phyloP scores from a whole-genome alignment of 2,797 vertebrate genomes.

The Gambusia yucatana region DNA sequence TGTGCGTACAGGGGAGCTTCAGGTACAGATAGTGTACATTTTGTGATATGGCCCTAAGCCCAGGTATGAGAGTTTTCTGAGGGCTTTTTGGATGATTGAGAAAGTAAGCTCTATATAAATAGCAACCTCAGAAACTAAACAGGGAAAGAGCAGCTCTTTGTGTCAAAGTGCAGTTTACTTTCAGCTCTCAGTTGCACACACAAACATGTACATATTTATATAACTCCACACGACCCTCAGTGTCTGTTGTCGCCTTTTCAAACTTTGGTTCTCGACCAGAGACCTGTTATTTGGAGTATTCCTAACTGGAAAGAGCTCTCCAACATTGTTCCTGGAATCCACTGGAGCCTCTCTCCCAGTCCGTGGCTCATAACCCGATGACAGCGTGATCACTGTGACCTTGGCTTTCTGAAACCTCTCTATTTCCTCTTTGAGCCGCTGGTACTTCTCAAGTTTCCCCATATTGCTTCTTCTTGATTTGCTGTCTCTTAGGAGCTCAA shows the following conservation, averaged over 20 bases:
- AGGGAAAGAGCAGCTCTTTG: constrained; percentile 8
- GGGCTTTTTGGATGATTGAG: constrained; percentile 21
- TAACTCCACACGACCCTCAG: background rate
- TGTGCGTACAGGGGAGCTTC: constrained; percentile 1
- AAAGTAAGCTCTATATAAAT: constrained; percentile 33
- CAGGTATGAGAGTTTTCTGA: constrained; percentile 41
- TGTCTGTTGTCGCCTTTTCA: background rate
- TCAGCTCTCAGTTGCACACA: background rate
- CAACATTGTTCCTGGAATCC: background rate
- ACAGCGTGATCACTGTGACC: background rate
- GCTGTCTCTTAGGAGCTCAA: background rate
- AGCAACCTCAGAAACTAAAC: constrained; percentile 7
- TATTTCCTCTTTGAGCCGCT: background rate
- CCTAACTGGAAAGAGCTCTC: background rate
- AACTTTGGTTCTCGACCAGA: background rate
- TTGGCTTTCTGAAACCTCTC: background rate
- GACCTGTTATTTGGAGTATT: background rate
- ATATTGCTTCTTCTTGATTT: background rate
- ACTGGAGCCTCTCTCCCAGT: background rate
- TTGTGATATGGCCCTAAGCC: constrained; percentile 33
- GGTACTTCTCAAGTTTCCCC: background rate
- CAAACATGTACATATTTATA: background rate
- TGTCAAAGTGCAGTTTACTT: background rate
- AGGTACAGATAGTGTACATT: constrained; percentile 30
- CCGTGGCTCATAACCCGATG: background rate